Conservation (phyloP, 2,797 vertebrate genomes). For the Molossus molossus region DNA sequence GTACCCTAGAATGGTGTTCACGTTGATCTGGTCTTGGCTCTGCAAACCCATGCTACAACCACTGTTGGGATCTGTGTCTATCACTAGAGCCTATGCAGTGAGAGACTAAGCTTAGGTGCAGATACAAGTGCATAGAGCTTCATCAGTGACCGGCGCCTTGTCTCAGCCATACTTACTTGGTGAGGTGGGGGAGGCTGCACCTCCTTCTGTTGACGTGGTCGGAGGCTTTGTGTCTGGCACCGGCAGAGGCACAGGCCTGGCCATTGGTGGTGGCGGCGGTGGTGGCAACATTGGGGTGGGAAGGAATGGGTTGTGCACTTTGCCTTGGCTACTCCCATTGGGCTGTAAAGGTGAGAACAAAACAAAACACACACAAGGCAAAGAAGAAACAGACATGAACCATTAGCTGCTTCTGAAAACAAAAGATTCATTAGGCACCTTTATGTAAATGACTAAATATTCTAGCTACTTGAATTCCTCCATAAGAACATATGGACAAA, state of each 20-base stretch:
- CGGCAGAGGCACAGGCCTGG: constrained; percentile 98
- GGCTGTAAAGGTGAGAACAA: constrained; percentile 89
- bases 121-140: background rate
- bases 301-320: constrained; percentile 99
- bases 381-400: constrained; percentile 85
- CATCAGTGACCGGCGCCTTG: background rate
- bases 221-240: constrained; percentile 98
- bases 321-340: constrained; percentile 98
- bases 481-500: constrained; percentile 21
- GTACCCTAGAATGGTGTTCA: background rate
- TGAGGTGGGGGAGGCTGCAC: constrained; percentile 97
- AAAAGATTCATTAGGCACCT: constrained; percentile 53
- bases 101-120: background rate
- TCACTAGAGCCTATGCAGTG: background rate
- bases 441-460: constrained; percentile 68
- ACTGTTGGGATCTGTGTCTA: background rate
- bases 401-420: constrained; percentile 72
- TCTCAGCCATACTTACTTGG: constrained; percentile 94
- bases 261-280: constrained; percentile 98
- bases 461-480: constrained; percentile 64
- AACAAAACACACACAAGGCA: constrained; percentile 57
- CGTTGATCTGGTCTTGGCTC: background rate
- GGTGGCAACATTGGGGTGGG: constrained; percentile 99
- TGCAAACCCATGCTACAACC: background rate
- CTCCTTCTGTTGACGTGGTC: constrained; percentile 96